These are phyloP conservation scores for Dinoponera quadriceps DNA, from an alignment of 1,140 invertebrate species.

Conservation along the genomic window DNA sequence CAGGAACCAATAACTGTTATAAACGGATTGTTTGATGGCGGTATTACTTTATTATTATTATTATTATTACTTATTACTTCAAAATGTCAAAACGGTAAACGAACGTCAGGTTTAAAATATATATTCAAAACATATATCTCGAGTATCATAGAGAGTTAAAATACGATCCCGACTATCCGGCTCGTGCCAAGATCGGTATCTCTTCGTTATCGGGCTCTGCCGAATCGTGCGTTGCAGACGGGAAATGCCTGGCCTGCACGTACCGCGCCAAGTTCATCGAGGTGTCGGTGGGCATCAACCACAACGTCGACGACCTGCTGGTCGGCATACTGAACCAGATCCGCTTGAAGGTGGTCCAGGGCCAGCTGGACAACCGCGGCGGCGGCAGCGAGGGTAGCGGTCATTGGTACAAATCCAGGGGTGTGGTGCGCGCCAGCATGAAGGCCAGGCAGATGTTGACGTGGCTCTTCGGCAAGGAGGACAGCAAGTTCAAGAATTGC, in stretches of 20 bases:
- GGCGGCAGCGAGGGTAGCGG: constrained; percentile 73
- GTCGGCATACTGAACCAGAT: constrained; percentile 94
- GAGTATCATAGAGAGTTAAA: no score
- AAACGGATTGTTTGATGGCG: no score
- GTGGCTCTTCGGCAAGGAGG: constrained; percentile 95
- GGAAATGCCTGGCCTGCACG: constrained; percentile 93
- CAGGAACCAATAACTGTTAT: no score
- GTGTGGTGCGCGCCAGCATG: constrained; percentile 93
- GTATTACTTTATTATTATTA: no score
- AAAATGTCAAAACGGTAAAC: no score
- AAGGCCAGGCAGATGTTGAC: constrained; percentile 95
- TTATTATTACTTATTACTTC: no score
- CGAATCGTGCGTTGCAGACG: constrained; percentile 88
- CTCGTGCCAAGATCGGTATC: no score
- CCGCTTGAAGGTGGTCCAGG: constrained; percentile 90
- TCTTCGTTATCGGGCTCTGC: background rate
- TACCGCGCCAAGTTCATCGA: constrained; percentile 95
- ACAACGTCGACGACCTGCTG: constrained; percentile 95
- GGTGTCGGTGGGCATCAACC: constrained; percentile 95
- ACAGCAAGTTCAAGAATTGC: constrained; percentile 96
- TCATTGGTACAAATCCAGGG: constrained; percentile 93
- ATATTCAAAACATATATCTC: no score
- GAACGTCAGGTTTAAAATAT: no score
- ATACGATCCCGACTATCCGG: no score
- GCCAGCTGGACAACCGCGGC: constrained; percentile 85